These are phyloP conservation scores for Leptodactylus fuscus DNA, from an alignment of 2,113 vertebrate species.

Conservation along the genomic window DNA sequence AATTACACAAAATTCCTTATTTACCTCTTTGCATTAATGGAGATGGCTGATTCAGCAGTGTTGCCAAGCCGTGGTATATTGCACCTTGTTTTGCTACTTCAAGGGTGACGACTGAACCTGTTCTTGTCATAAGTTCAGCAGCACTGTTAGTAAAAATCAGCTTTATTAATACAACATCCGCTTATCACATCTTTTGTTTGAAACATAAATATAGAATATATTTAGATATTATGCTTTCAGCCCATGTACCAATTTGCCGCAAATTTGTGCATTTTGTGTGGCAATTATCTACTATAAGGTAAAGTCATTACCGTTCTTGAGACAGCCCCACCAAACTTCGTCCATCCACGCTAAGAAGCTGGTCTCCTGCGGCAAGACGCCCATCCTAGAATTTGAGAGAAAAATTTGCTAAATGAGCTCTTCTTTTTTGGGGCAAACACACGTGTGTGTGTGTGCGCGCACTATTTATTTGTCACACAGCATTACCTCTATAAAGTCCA, in stretches of 20 bases:
- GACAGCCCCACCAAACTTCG: slow-evolving; percentile 95
- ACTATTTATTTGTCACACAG: too few species aligned
- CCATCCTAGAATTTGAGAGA: slow-evolving; percentile 79
- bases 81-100: slow-evolving; percentile 98
- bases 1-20: too few species aligned
- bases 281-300: too few species aligned
- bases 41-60: slow-evolving; percentile 95
- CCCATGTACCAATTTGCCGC: not conserved
- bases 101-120: slow-evolving; percentile 94
- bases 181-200: not conserved
- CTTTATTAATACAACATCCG: not conserved
- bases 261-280: not conserved
- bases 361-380: slow-evolving; percentile 93
- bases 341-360: slow-evolving; percentile 94
- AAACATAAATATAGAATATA: not conserved
- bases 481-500: too few species aligned
- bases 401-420: too few species aligned
- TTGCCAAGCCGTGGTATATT: slow-evolving; percentile 96
- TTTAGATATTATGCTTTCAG: not conserved
- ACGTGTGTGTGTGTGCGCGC: too few species aligned
- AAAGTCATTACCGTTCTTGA: slow-evolving; percentile 94
- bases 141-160: slow-evolving; percentile 77
- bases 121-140: slow-evolving; percentile 98
- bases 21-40: slow-evolving; percentile 96
- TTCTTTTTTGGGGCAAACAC: too few species aligned